Evolutionary conservation across 1,140 invertebrate species (phyloP).

Genomic region (Dreissena polymorpha): DNA sequence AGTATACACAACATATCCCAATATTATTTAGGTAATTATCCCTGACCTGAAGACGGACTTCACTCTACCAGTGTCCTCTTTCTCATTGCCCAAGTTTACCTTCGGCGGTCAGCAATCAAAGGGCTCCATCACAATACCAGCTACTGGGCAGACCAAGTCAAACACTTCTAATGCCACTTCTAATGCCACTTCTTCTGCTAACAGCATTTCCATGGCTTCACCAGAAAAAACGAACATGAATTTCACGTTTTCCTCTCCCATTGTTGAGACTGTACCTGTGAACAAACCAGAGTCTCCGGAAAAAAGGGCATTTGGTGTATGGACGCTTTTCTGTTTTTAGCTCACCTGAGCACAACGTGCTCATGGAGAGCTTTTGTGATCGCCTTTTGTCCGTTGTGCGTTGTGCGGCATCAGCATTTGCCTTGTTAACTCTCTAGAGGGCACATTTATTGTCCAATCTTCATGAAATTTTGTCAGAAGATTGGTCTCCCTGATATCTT

Average conservation of each 20-base stretch:
- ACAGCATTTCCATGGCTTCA: background rate
- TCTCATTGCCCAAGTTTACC: conserved; percentile 55
- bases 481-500: no score
- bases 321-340: background rate
- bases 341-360: no score
- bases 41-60: conserved; percentile 70
- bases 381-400: no score
- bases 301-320: conserved; percentile 21
- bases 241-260: conserved; percentile 69
- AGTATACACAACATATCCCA: no score
- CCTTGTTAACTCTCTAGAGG: no score
- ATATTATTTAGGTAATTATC: conserved; percentile 47
- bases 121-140: no score
- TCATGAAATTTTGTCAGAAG: no score
- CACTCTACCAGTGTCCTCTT: conserved; percentile 62
- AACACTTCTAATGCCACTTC: background rate
- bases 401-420: no score
- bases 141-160: no score
- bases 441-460: no score
- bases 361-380: no score
- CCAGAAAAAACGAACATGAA: conserved; percentile 35
- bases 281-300: conserved; percentile 28
- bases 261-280: conserved; percentile 51
- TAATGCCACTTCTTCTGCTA: conserved; percentile 4
- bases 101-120: conserved; percentile 14